A percentile compares a stretch with the other conserved stretches of the same genome.
Evolutionary conservation across 2,888 invertebrate genomes (phyloP).

Genomic region (Mesorhabditis belari): DNA sequence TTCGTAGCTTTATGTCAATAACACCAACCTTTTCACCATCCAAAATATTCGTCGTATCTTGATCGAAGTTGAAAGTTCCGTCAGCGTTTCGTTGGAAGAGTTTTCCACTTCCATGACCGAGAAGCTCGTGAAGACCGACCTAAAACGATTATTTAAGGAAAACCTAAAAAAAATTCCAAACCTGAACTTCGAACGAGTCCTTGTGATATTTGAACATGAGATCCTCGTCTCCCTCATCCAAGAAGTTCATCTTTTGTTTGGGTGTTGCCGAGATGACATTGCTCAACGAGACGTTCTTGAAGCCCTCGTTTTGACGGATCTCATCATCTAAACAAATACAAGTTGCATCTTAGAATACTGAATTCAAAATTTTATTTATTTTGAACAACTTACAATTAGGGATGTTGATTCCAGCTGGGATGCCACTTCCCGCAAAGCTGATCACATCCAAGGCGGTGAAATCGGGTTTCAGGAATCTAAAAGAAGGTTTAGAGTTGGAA

Average conservation of each 20-base stretch:
- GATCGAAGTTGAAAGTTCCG: constrained; percentile 76
- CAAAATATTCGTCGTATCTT: constrained; percentile 58
- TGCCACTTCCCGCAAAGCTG: constrained; percentile 81
- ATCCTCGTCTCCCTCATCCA: constrained; percentile 69
- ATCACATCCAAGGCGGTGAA: constrained; percentile 91
- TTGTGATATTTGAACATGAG: constrained; percentile 71
- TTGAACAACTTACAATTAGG: constrained; percentile 73
- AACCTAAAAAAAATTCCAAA: background rate
- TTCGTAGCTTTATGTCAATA: too few species aligned
- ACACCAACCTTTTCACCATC: constrained; percentile 50
- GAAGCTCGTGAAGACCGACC: constrained; percentile 85
- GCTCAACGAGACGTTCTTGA: constrained; percentile 93
- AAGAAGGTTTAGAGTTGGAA: background rate
- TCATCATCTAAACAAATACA: constrained; percentile 73
- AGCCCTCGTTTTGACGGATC: constrained; percentile 89
- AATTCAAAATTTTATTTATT: background rate
- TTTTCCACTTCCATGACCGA: constrained; percentile 94
- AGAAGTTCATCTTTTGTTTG: constrained; percentile 74
- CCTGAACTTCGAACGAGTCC: constrained; percentile 57
- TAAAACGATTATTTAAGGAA: too few species aligned
- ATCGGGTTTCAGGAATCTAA: constrained; percentile 64
- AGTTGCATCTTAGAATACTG: background rate
- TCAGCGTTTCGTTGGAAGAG: constrained; percentile 68
- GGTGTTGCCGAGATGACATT: constrained; percentile 84
- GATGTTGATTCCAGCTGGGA: constrained; percentile 93